Evolutionary conservation across 2,888 invertebrate species (phyloP), one percentile per base, ranked within the genome.

Genomic region (Drosophila paranaensis): DNA sequence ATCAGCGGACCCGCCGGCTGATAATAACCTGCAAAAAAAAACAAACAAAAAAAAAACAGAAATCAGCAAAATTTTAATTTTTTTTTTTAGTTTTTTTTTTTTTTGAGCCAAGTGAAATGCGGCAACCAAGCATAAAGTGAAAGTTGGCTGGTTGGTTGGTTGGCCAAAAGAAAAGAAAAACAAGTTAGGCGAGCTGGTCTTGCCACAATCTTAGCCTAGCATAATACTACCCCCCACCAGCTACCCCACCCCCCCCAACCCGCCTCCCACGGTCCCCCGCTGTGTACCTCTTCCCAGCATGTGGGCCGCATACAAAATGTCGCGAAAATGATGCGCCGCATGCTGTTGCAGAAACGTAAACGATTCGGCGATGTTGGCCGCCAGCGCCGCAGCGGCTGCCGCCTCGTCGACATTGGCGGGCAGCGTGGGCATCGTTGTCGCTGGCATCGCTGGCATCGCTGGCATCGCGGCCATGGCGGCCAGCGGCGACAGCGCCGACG

Each of bases 1-100:
- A 97, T 97, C 93, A 97, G 94, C 84, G 98, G 97, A 78, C 97
- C 97, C 86, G 97, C 97, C 86, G 97, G 97, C 94, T 97, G 97
- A 94, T 97, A 97, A 93, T 97, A 97, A 92, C 97, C 97, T 97
- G 94, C 0, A 91, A 87, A 37, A 45, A 62, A 13, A 54, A 50
- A 25, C 33, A 20, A 20, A 20, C 1, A 20, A 20, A 33, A 55
- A 40, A 39, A 53, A 16, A 53, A 20, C n/a, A 14, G 5, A 25
- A 46, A 64, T 74, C 42, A 58, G 40, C 33, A 35, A 53, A 51
- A 10, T 39, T 14, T 39, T 30, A 8, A 2, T 33, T 16, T n/a
- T 13, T n/a, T 30, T 30, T 48, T 48, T 56, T 48, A 20, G 20
- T 20, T 20, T 20, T 20, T 20, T 20, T 27, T 57, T 46, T 40